Conservation (phyloP, 2,797 vertebrate species). For the Fundulus diaphanus region DNA sequence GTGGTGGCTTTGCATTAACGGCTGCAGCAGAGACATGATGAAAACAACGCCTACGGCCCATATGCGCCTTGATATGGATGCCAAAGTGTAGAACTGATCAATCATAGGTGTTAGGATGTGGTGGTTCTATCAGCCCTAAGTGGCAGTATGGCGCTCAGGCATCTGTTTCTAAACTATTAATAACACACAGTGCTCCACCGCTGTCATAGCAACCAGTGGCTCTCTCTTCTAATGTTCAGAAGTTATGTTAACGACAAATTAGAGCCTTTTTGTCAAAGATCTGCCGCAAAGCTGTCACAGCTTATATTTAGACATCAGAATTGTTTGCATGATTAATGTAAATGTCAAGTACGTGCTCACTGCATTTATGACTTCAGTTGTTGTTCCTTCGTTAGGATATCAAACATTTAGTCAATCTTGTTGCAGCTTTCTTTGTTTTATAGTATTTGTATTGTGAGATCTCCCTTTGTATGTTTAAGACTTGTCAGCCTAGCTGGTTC, state of each 20-base stretch:
- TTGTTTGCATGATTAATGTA: constrained; percentile 41
- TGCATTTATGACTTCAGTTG: not conserved
- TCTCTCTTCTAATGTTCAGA: constrained; percentile 41
- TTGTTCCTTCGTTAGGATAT: constrained; percentile 15
- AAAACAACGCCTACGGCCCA: constrained; percentile 76
- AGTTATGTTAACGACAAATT: constrained; percentile 45
- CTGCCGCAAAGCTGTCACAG: constrained; percentile 41
- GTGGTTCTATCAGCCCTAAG: constrained; percentile 44
- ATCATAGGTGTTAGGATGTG: constrained; percentile 72
- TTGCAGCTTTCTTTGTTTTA: not conserved
- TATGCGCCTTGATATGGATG: constrained; percentile 41
- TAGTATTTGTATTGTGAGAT: not conserved
- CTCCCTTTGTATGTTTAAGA: not conserved
- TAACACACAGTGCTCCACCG: constrained; percentile 49
- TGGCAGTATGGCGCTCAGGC: constrained; percentile 58
- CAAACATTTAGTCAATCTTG: not conserved
- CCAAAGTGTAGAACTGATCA: constrained; percentile 69
- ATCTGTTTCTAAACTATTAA: constrained; percentile 78
- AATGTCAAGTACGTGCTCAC: not conserved
- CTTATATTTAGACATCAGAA: constrained; percentile 49
- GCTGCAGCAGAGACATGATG: constrained; percentile 37
- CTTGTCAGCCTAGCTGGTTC: not conserved
- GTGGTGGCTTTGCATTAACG: constrained; percentile 47
- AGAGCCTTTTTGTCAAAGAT: constrained; percentile 24
- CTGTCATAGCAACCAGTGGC: constrained; percentile 63